phyloP scores from a whole-genome alignment of 1,140 invertebrate genomes.

The Camponotus pennsylvanicus region DNA sequence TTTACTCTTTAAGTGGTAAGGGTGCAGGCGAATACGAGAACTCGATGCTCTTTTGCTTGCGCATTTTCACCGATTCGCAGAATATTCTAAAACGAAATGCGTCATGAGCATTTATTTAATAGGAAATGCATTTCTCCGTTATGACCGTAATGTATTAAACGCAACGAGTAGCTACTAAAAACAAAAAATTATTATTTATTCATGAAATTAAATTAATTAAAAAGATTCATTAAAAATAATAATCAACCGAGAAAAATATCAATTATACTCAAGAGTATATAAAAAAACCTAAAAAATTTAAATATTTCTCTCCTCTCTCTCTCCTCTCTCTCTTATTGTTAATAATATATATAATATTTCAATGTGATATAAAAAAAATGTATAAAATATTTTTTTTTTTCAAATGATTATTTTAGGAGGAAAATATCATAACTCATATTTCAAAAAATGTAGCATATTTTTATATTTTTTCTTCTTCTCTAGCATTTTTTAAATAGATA shows the following conservation, averaged over 20 bases:
- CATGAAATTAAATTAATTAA: too few species aligned
- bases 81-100: conserved; percentile 63
- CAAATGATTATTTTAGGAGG: not conserved
- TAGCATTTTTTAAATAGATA: not conserved
- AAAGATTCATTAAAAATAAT: conserved; percentile 13
- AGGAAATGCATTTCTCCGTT: conserved; percentile 30
- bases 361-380: too few species aligned
- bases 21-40: conserved; percentile 67
- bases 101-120: conserved; percentile 41
- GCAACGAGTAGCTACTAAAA: not conserved
- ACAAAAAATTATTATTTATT: not conserved
- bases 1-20: conserved; percentile 59
- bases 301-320: not conserved
- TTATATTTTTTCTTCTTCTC: not conserved
- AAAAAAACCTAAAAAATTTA: not conserved
- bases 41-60: conserved; percentile 69
- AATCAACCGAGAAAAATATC: not conserved
- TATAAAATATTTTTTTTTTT: too few species aligned
- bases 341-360: not conserved
- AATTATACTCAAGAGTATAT: not conserved
- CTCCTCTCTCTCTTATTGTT: not conserved
- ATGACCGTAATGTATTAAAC: not conserved
- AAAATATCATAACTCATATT: not conserved
- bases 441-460: not conserved
- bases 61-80: conserved; percentile 32